Conservation (phyloP, 2,797 vertebrate species). For the Channallabes apus region DNA sequence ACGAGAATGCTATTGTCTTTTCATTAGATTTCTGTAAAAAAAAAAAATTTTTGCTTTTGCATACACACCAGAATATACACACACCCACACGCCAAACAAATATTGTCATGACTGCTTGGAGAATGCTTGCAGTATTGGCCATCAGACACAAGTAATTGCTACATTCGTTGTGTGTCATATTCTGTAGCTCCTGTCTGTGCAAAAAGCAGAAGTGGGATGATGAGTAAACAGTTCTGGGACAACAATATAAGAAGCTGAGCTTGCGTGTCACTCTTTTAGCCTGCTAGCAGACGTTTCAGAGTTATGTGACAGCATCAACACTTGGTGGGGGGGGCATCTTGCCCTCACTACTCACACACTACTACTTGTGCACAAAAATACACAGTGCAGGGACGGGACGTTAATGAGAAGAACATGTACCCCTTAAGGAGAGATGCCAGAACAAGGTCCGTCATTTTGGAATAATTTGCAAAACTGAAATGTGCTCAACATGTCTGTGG, state of each 20-base stretch:
- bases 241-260: constrained; percentile 28
- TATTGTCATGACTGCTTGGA: constrained; percentile 34
- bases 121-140: constrained; percentile 39
- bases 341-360: constrained; percentile 8
- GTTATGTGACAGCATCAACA: constrained; percentile 47
- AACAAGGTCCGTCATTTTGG: constrained; percentile 19
- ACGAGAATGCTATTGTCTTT: background rate
- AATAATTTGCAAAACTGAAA: background rate
- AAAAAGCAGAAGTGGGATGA: constrained; percentile 33
- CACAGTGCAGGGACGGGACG: constrained; percentile 19
- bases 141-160: constrained; percentile 50
- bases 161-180: constrained; percentile 40
- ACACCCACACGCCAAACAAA: constrained; percentile 26
- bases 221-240: constrained; percentile 50
- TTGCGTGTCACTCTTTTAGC: constrained; percentile 19
- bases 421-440: constrained; percentile 19
- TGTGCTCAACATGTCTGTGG: background rate
- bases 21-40: background rate
- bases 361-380: background rate
- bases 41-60: background rate
- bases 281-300: constrained; percentile 27
- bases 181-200: constrained; percentile 44
- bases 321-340: background rate
- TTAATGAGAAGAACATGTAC: constrained; percentile 39
- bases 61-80: background rate